These are phyloP conservation scores for Ictalurus punctatus DNA, from an alignment of 2,113 vertebrate species.

Conservation along the genomic window DNA sequence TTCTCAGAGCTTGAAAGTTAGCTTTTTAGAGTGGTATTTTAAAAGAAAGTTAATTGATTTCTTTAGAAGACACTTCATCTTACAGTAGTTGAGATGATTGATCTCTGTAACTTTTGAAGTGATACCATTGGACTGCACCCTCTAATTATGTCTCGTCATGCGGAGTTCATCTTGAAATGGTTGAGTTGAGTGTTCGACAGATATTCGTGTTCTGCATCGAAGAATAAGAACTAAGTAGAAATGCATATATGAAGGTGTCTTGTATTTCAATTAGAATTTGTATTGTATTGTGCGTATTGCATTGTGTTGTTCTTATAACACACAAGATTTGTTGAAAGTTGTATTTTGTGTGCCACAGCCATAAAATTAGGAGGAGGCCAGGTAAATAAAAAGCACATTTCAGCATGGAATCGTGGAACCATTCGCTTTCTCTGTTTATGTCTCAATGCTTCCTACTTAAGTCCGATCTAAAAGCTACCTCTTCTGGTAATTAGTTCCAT, in stretches of 20 bases:
- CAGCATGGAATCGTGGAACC: neutral
- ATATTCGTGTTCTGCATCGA: neutral
- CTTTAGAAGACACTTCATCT: constrained; percentile 30
- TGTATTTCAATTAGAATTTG: neutral
- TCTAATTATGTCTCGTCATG: constrained; percentile 34
- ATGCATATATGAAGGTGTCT: neutral
- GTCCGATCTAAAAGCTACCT: constrained; percentile 50
- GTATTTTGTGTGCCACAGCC: constrained; percentile 36
- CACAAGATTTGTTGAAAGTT: neutral
- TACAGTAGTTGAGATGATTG: constrained; percentile 25
- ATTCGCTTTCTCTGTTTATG: constrained; percentile 16
- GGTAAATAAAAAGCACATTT: constrained; percentile 3
- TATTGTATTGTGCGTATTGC: neutral
- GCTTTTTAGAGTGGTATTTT: constrained; percentile 1
- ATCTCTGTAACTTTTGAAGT: constrained; percentile 31
- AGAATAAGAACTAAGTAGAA: neutral
- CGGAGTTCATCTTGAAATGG: constrained; percentile 16
- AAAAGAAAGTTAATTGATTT: constrained; percentile 16
- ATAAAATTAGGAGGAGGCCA: neutral
- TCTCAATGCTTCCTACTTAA: constrained; percentile 26
- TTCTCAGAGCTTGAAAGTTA: constrained; percentile 41
- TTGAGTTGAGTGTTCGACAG: neutral
- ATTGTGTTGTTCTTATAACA: neutral
- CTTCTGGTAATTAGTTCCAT: constrained; percentile 59
- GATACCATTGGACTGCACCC: constrained; percentile 5